Evolutionary conservation across 2,113 vertebrate genomes (phyloP).

Genomic region (Polyodon spathula): DNA sequence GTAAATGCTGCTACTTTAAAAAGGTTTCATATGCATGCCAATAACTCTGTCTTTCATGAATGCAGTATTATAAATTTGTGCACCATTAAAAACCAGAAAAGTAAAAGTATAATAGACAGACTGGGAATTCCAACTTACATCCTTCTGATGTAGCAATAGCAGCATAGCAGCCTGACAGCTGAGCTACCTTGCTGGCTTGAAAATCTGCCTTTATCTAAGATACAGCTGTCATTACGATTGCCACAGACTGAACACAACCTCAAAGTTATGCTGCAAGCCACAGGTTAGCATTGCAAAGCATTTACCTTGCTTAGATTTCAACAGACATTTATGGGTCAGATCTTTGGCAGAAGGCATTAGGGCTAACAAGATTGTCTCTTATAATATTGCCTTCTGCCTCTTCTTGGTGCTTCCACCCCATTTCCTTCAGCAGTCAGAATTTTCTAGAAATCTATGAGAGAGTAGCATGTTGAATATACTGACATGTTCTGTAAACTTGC

Average conservation of each 20-base stretch:
- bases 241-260: not conserved
- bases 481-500: not conserved
- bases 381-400: not conserved
- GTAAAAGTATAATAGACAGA: too few relatives aligned
- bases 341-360: slow-evolving; percentile 1
- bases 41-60: too few relatives aligned
- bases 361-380: slow-evolving; percentile 8
- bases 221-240: not conserved
- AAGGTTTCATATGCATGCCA: too few relatives aligned
- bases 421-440: not conserved
- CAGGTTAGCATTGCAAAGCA: not conserved
- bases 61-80: too few relatives aligned
- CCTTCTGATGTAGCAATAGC: too few relatives aligned
- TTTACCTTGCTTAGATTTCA: slow-evolving; percentile 1
- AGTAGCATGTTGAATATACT: not conserved
- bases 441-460: not conserved
- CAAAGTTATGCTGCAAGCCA: not conserved
- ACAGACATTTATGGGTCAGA: not conserved
- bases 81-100: too few relatives aligned
- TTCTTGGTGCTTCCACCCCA: not conserved
- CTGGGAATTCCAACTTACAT: slow-evolving; percentile 20
- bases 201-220: not conserved
- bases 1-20: too few relatives aligned
- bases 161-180: not conserved
- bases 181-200: not conserved